phyloP scores from a whole-genome alignment of 1,140 invertebrate genomes.

The Belonocnema kinseyi region DNA sequence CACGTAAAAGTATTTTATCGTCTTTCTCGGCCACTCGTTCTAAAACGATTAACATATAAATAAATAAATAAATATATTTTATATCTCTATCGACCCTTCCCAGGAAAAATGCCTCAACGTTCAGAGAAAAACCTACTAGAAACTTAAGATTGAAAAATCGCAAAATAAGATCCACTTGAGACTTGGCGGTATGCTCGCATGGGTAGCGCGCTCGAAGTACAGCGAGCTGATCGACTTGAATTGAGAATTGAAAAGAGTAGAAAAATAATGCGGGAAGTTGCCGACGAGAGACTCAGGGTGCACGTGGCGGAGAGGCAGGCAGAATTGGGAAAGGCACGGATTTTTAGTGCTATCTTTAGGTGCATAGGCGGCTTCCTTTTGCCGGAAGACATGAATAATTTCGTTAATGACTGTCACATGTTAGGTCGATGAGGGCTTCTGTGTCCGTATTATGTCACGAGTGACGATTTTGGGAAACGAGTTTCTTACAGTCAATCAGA shows the following conservation, averaged over 20 bases:
- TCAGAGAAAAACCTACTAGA: not conserved
- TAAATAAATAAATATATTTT: too few species aligned
- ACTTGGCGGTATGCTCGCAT: constrained; percentile 5
- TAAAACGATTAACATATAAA: not conserved
- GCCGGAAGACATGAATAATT: constrained; percentile 30
- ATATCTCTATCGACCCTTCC: too few species aligned
- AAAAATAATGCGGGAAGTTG: constrained; percentile 30
- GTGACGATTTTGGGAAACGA: constrained; percentile 48
- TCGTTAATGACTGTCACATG: constrained; percentile 32
- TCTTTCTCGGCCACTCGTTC: too few species aligned
- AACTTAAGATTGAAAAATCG: not conserved
- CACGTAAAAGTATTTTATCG: too few species aligned
- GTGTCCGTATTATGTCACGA: constrained; percentile 26
- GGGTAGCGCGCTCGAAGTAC: constrained; percentile 13
- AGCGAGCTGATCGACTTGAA: constrained; percentile 16
- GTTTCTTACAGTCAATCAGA: not conserved
- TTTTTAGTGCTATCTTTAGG: constrained; percentile 57
- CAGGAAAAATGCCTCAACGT: not conserved
- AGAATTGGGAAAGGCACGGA: constrained; percentile 66
- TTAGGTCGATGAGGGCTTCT: constrained; percentile 7
- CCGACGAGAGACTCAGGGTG: constrained; percentile 51
- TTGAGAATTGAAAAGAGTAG: constrained; percentile 20
- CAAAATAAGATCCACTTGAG: constrained; percentile 22
- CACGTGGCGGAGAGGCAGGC: constrained; percentile 58
- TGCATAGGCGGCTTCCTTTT: constrained; percentile 52